Conservation (phyloP, 2,888 invertebrate genomes). For the Tricholauxania praeusta region DNA sequence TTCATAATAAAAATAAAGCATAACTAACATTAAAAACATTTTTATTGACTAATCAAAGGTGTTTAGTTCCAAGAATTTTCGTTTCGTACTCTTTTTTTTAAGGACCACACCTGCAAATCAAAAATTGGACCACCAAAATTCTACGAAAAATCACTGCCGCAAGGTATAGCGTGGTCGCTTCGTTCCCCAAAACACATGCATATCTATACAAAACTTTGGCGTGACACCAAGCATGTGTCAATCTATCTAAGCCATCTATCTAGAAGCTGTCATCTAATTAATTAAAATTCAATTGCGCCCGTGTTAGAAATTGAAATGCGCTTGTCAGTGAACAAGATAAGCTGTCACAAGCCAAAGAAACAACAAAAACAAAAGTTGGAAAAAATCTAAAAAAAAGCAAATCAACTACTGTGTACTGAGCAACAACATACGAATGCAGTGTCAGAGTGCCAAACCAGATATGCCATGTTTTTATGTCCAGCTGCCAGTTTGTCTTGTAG, state of each 20-base stretch:
- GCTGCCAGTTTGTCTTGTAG: background rate
- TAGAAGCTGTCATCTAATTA: conserved; percentile 64
- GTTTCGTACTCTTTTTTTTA: too few species aligned
- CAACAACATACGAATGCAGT: background rate
- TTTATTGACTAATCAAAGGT: too few species aligned
- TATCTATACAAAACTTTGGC: too few species aligned
- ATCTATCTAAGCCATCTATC: conserved; percentile 46
- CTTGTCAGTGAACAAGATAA: conserved; percentile 64
- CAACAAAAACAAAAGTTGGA: conserved; percentile 16
- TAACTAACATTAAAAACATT: too few species aligned
- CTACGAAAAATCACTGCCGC: too few species aligned
- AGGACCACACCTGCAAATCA: too few species aligned
- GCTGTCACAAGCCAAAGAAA: conserved; percentile 57
- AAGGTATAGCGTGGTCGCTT: too few species aligned
- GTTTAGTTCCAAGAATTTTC: too few species aligned
- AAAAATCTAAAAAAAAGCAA: conserved; percentile 9
- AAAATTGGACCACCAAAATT: too few species aligned
- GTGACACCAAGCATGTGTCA: conserved; percentile 54
- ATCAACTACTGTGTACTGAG: conserved; percentile 31
- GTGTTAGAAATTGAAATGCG: conserved; percentile 50
- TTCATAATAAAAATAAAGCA: too few species aligned
- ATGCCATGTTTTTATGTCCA: background rate
- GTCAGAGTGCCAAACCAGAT: background rate
- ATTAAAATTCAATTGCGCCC: conserved; percentile 67
- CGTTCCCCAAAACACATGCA: too few species aligned